Percentiles rank a stretch among this genome's conserved stretches.
Evolutionary conservation across 2,113 vertebrate genomes (phyloP).

Genomic region (Rallus limicola): DNA sequence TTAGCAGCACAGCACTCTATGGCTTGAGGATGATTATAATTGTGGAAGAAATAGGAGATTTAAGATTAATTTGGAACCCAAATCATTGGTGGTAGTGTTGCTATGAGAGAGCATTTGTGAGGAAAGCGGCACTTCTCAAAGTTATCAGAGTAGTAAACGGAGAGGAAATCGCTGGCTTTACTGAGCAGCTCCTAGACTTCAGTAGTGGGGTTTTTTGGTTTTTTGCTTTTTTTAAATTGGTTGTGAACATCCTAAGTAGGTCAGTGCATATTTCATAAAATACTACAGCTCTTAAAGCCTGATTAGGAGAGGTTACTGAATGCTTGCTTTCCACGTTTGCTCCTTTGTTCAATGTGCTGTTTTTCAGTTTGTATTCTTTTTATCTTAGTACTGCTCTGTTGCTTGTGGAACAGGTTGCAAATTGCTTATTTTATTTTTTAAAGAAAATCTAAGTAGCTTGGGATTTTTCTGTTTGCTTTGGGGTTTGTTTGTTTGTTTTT

Average conservation of each 20-base stretch:
- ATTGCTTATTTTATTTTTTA: background rate
- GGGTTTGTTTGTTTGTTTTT: background rate
- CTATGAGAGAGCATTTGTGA: background rate
- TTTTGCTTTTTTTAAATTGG: background rate
- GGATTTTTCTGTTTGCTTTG: background rate
- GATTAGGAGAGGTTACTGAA: slow-evolving; percentile 23
- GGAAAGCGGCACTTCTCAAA: background rate
- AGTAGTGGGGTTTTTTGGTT: background rate
- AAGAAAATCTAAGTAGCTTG: background rate
- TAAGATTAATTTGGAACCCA: background rate
- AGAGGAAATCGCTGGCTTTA: background rate
- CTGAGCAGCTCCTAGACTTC: background rate
- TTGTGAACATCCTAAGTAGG: slow-evolving; percentile 40
- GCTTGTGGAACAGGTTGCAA: background rate
- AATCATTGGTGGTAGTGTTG: background rate
- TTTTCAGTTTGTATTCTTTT: background rate
- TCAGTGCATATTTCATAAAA: slow-evolving; percentile 30
- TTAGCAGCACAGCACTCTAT: background rate
- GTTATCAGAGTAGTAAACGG: background rate
- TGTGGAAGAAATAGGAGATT: background rate
- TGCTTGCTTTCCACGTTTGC: background rate
- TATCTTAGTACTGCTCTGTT: background rate
- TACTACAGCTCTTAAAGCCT: slow-evolving; percentile 27
- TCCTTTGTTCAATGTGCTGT: background rate
- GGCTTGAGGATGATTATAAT: background rate